phyloP scores from a whole-genome alignment of 2,113 vertebrate species.

The Anguilla rostrata region DNA sequence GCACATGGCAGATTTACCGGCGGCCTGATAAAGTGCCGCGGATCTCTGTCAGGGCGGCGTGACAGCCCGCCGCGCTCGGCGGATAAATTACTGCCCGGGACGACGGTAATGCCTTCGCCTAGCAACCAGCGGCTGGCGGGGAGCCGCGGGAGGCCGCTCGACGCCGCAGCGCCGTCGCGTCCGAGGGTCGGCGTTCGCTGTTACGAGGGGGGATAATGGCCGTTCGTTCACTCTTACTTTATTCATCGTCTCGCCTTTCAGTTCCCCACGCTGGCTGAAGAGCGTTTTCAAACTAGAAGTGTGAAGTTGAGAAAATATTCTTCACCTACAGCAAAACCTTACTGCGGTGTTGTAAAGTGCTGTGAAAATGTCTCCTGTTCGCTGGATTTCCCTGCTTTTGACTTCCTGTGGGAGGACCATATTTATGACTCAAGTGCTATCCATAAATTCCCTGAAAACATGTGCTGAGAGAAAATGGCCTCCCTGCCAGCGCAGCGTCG shows the following conservation, averaged over 20 bases:
- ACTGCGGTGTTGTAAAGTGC: no score
- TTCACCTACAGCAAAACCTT: no score
- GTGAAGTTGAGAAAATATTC: no score
- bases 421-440: no score
- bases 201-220: not conserved
- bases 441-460: no score
- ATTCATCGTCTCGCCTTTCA: not conserved
- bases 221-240: not conserved
- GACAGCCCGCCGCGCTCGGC: constrained; percentile 88
- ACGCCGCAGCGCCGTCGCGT: constrained; percentile 61
- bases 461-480: no score
- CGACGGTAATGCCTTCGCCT: constrained; percentile 93
- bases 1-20: constrained; percentile 96
- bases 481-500: no score
- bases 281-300: not conserved
- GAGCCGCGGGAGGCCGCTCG: constrained; percentile 57
- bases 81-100: constrained; percentile 95
- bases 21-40: constrained; percentile 92
- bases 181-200: constrained; percentile 65
- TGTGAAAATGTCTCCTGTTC: no score
- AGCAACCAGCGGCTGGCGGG: constrained; percentile 74
- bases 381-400: no score
- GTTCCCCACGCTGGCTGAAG: not conserved
- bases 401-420: no score
- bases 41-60: constrained; percentile 93